Percentiles rank a stretch among this genome's conserved stretches.
These are phyloP conservation scores for Bubalus kerabau DNA, from an alignment of 2,113 vertebrate genomes.

Conservation along the genomic window DNA sequence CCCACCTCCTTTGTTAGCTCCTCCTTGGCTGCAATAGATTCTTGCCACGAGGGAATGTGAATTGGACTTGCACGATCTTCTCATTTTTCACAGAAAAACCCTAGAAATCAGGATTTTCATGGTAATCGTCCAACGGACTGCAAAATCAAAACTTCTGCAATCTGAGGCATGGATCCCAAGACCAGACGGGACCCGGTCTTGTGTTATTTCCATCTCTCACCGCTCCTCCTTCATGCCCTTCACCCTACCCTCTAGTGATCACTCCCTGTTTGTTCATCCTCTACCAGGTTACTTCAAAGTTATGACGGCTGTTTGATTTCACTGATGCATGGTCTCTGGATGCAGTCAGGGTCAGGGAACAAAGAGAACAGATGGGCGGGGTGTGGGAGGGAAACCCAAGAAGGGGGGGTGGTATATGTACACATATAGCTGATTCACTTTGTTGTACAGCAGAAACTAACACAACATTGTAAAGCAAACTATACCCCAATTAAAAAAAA, in stretches of 20 bases:
- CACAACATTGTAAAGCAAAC: not conserved
- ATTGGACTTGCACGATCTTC: not conserved
- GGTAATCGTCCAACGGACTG: not conserved
- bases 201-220: not conserved
- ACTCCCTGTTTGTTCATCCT: not conserved
- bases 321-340: not conserved
- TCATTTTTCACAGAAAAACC: not conserved
- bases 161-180: not conserved
- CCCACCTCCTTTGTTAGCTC: not conserved
- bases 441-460: not conserved
- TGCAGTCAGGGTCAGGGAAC: not conserved
- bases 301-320: not conserved
- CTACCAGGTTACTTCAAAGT: not conserved
- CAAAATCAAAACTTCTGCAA: not conserved
- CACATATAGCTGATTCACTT: not conserved
- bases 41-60: not conserved
- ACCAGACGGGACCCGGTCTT: not conserved
- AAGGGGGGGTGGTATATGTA: not conserved
- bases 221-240: not conserved
- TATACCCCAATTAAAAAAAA: accelerated
- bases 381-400: not conserved
- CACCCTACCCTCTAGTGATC: not conserved
- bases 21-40: not conserved
- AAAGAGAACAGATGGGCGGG: not conserved
- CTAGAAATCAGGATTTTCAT: not conserved